Evolutionary conservation across 1,140 invertebrate species (phyloP).

Genomic region (Euwallacea fornicatus): DNA sequence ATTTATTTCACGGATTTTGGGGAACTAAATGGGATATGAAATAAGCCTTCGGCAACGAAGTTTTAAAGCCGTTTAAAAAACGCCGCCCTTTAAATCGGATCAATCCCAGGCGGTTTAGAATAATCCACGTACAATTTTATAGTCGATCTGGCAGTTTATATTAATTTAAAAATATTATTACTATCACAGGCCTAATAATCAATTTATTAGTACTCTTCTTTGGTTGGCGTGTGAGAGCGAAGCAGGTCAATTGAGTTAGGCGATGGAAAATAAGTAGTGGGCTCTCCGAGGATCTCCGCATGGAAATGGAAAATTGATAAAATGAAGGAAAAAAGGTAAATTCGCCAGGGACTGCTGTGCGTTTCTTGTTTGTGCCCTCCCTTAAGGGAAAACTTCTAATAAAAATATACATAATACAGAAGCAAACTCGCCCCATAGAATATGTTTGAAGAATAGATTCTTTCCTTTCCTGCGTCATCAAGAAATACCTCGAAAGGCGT

Average conservation of each 20-base stretch:
- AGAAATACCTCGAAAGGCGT: neutral
- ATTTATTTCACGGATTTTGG: constrained; percentile 49
- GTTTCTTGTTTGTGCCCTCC: constrained; percentile 18
- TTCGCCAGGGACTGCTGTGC: constrained; percentile 15
- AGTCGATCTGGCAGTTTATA: too few relatives aligned
- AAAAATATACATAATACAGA: constrained; percentile 34
- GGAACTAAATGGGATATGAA: constrained; percentile 49
- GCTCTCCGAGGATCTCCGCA: constrained; percentile 19
- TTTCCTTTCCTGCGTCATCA: neutral
- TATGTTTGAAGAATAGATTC: constrained; percentile 18
- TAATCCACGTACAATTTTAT: too few relatives aligned
- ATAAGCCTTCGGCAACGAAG: constrained; percentile 38
- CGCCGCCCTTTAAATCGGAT: constrained; percentile 5
- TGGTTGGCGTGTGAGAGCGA: neutral
- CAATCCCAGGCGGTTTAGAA: neutral
- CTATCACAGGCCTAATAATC: too few relatives aligned
- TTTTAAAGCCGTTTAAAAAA: constrained; percentile 23
- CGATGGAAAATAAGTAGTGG: constrained; percentile 27
- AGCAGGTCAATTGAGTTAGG: constrained; percentile 26
- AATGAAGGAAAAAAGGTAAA: constrained; percentile 29
- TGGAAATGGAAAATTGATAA: constrained; percentile 33
- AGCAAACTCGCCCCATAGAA: constrained; percentile 4
- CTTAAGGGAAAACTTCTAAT: constrained; percentile 28
- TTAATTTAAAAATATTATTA: too few relatives aligned
- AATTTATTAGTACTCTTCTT: too few relatives aligned